phyloP scores from a whole-genome alignment of 2,797 vertebrate species.

The Neoniphon sammara region DNA sequence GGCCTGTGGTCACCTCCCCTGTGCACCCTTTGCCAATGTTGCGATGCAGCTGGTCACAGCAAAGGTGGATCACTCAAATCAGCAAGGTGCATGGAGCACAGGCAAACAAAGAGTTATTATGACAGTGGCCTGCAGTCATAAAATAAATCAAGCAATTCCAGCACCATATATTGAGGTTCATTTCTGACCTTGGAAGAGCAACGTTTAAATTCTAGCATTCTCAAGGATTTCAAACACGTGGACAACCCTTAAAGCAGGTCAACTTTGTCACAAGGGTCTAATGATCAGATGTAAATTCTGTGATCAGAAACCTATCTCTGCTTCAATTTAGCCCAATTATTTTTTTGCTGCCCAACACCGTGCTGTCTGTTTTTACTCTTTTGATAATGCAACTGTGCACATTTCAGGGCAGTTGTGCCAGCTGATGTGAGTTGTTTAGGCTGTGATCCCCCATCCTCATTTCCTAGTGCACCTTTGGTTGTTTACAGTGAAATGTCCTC shows the following conservation, averaged over 20 bases:
- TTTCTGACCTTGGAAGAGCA: constrained; percentile 4
- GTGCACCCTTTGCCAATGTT: constrained; percentile 55
- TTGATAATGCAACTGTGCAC: constrained; percentile 39
- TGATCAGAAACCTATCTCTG: constrained; percentile 15
- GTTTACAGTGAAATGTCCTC: constrained; percentile 81
- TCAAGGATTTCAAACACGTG: constrained; percentile 10
- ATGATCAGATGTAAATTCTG: constrained; percentile 40
- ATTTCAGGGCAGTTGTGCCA: constrained; percentile 71
- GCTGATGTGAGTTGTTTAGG: constrained; percentile 76
- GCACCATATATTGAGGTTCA: background rate
- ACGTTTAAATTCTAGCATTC: background rate
- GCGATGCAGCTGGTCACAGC: constrained; percentile 50
- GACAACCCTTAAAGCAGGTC: constrained; percentile 9
- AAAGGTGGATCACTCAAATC: constrained; percentile 43
- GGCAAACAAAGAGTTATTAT: constrained; percentile 1
- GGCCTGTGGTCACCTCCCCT: constrained; percentile 50
- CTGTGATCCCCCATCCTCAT: constrained; percentile 76
- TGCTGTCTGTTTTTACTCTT: constrained; percentile 24
- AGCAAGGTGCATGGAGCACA: constrained; percentile 38
- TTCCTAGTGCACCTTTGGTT: constrained; percentile 70
- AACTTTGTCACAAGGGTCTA: constrained; percentile 32
- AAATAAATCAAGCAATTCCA: background rate
- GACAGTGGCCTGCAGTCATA: constrained; percentile 5
- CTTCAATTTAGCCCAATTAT: constrained; percentile 43
- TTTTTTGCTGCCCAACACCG: constrained; percentile 33